These are phyloP conservation scores for Salarias fasciatus DNA, from an alignment of 2,797 vertebrate genomes.

Conservation along the genomic window DNA sequence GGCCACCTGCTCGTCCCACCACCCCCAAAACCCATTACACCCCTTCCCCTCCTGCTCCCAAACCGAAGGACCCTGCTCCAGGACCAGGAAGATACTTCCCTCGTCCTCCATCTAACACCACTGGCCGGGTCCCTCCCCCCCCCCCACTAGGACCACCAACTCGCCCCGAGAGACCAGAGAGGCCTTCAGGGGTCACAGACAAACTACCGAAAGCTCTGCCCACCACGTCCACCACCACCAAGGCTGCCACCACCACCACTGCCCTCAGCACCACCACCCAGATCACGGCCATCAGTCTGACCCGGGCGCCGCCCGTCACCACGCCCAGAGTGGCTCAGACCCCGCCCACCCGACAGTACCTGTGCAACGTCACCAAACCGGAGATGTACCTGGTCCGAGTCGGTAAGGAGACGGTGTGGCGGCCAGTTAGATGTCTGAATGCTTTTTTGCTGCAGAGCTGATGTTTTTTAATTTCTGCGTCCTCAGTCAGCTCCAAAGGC, in stretches of 20 bases:
- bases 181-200: slow-evolving; percentile 39
- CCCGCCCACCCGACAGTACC: slow-evolving; percentile 83
- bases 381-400: slow-evolving; percentile 91
- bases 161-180: slow-evolving; percentile 50
- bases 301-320: slow-evolving; percentile 67
- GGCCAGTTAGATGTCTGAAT: neutral
- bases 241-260: slow-evolving; percentile 41
- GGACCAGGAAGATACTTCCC: slow-evolving; percentile 18
- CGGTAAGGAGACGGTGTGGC: slow-evolving; percentile 79
- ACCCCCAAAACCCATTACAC: slow-evolving; percentile 37
- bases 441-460: neutral
- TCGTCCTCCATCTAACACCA: slow-evolving; percentile 45
- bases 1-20: slow-evolving; percentile 44
- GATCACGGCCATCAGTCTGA: slow-evolving; percentile 64
- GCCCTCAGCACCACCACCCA: slow-evolving; percentile 53
- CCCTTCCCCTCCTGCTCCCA: slow-evolving; percentile 44
- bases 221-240: slow-evolving; percentile 31
- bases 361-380: slow-evolving; percentile 90
- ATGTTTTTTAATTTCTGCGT: slow-evolving; percentile 14
- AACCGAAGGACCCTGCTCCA: slow-evolving; percentile 39
- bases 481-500: slow-evolving; percentile 86
- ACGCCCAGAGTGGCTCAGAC: slow-evolving; percentile 77
- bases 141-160: slow-evolving; percentile 41
- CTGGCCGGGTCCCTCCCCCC: slow-evolving; percentile 33
- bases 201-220: slow-evolving; percentile 31